phyloP scores from a whole-genome alignment of 2,888 invertebrate genomes.

The Camponotus fellah region DNA sequence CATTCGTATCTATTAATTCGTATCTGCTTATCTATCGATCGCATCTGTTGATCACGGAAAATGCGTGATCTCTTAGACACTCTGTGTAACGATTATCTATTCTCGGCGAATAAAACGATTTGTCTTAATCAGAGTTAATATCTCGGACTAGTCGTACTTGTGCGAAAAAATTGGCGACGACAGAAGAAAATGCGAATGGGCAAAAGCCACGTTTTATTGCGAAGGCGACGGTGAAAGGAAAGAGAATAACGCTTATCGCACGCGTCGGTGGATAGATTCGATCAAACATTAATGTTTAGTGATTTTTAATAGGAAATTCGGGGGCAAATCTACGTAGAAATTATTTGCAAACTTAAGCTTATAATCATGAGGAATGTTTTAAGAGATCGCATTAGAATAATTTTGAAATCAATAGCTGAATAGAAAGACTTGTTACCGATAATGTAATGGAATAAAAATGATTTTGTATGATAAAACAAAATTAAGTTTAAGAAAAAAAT shows the following conservation, averaged over 20 bases:
- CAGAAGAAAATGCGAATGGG: conserved; percentile 48
- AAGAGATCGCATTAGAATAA: neutral
- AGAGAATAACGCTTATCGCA: neutral
- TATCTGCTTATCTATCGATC: neutral
- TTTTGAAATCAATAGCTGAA: too few species aligned
- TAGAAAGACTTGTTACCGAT: neutral
- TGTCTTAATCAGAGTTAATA: conserved; percentile 63
- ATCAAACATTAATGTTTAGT: neutral
- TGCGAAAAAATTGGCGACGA: conserved; percentile 35
- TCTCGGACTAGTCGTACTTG: conserved; percentile 52
- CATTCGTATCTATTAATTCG: neutral
- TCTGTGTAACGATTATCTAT: conserved; percentile 1
- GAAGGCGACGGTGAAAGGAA: neutral
- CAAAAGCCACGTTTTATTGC: conserved; percentile 25
- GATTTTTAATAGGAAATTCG: neutral
- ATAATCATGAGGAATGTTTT: neutral
- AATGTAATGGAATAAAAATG: neutral
- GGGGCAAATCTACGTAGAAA: neutral
- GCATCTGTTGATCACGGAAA: conserved; percentile 10
- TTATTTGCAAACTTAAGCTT: neutral
- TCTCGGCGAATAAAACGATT: conserved; percentile 54
- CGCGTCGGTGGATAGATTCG: neutral
- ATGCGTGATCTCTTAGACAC: neutral
- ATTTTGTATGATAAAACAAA: neutral
- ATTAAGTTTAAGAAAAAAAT: neutral